Conservation (phyloP, 2,888 invertebrate genomes). For the Notodonta ziczac region DNA sequence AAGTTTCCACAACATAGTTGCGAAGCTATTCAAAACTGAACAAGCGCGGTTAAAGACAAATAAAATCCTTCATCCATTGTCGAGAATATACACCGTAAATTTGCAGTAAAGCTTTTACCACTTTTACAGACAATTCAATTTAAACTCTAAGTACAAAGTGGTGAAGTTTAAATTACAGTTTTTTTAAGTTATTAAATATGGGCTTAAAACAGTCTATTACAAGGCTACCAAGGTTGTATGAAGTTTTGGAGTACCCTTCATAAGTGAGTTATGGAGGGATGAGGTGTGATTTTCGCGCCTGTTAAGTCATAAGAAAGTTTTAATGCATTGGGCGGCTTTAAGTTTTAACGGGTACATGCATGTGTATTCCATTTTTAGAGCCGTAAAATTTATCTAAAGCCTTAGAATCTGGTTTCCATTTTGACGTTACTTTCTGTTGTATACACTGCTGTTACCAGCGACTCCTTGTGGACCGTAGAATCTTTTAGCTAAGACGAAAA, state of each 20-base stretch:
- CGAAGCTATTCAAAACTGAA: conserved; percentile 7
- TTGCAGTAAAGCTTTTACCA: too few relatives aligned
- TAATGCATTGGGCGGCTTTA: too few relatives aligned
- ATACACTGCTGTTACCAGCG: not conserved
- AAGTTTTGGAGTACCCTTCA: conserved; percentile 14
- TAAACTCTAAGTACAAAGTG: too few relatives aligned
- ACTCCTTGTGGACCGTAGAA: too few relatives aligned
- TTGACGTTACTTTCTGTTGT: not conserved
- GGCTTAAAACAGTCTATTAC: conserved; percentile 9
- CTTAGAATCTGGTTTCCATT: not conserved
- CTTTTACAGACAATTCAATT: too few relatives aligned
- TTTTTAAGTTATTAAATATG: too few relatives aligned
- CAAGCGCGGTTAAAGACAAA: not conserved
- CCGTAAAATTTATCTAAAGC: not conserved
- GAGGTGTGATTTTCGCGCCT: conserved; percentile 1
- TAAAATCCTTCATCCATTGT: conserved; percentile 14
- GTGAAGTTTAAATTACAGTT: not conserved
- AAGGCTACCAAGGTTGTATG: conserved; percentile 14
- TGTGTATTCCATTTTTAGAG: not conserved
- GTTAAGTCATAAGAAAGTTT: conserved; percentile 2
- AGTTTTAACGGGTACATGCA: not conserved
- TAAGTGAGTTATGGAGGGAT: not conserved
- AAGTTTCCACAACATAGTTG: conserved; percentile 7
- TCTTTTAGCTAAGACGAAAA: too few relatives aligned
- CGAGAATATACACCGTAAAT: conserved; percentile 10